Conservation (phyloP, 2,888 invertebrate species). For the Endomychus coccineus region DNA sequence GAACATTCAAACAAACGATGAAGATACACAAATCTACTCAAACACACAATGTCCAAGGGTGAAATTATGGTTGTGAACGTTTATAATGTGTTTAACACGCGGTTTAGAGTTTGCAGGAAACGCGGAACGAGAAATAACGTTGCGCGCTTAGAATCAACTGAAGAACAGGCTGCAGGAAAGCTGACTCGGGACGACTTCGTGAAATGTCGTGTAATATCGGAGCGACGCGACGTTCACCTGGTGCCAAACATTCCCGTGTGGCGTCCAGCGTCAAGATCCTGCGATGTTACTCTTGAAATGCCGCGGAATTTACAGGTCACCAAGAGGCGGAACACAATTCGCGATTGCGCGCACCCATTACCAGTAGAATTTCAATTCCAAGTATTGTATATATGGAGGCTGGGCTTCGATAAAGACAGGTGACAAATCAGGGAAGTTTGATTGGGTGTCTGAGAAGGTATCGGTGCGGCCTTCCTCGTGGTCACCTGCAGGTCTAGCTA, state of each 20-base stretch:
- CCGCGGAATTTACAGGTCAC: slow-evolving; percentile 36
- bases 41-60: no score
- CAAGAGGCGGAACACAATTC: slow-evolving; percentile 33
- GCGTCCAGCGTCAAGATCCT: slow-evolving; percentile 27
- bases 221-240: slow-evolving; percentile 31
- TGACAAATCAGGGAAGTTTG: slow-evolving; percentile 40
- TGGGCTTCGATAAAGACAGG: slow-evolving; percentile 39
- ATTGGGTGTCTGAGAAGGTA: slow-evolving; percentile 38
- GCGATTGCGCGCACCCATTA: slow-evolving; percentile 38
- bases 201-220: slow-evolving; percentile 26
- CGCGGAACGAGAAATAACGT: slow-evolving; percentile 8
- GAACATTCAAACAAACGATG: no score
- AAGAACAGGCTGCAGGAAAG: slow-evolving; percentile 22
- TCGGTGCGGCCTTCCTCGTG: slow-evolving; percentile 34
- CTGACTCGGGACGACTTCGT: slow-evolving; percentile 16
- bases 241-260: slow-evolving; percentile 26
- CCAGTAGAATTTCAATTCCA: slow-evolving; percentile 37
- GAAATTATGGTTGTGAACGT: no score
- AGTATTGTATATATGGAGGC: slow-evolving; percentile 36
- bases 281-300: slow-evolving; percentile 34
- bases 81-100: no score
- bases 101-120: no score
- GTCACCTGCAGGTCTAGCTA: slow-evolving; percentile 29
- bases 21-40: no score
- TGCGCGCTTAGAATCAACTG: slow-evolving; percentile 17